Evolutionary conservation across 2,797 vertebrate genomes (phyloP).

Genomic region (Neosilurus hyrtlii): DNA sequence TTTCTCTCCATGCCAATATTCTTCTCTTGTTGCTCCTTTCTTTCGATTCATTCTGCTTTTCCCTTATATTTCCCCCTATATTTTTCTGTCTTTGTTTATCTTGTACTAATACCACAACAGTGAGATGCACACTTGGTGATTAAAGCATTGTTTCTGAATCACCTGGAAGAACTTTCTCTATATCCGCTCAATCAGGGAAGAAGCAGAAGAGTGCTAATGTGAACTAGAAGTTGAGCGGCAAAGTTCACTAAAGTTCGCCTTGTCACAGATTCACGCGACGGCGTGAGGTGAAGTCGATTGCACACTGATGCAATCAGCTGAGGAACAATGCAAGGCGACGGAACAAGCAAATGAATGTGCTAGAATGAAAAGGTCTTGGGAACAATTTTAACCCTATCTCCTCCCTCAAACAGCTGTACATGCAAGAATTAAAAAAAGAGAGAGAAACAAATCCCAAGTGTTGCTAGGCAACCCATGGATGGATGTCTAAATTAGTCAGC

Average conservation of each 20-base stretch:
- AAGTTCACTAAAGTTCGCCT: constrained; percentile 18
- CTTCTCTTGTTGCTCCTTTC: too few relatives aligned
- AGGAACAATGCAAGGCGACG: constrained; percentile 33
- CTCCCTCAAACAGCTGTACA: background rate
- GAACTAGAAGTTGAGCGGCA: background rate
- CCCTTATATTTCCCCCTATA: background rate
- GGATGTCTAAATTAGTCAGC: constrained; percentile 65
- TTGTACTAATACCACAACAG: background rate
- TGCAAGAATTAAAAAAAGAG: constrained; percentile 38
- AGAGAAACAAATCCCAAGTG: constrained; percentile 58
- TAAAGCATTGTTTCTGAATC: background rate
- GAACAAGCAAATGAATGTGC: constrained; percentile 33
- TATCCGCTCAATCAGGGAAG: background rate
- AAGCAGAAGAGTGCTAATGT: background rate
- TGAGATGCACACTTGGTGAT: background rate
- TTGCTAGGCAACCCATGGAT: constrained; percentile 65
- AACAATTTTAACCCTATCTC: constrained; percentile 15
- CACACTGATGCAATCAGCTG: constrained; percentile 34
- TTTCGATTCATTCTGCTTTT: background rate
- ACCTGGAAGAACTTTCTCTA: background rate
- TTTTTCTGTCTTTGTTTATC: background rate
- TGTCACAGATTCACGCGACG: background rate
- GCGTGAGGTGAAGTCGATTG: background rate
- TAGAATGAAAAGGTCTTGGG: constrained; percentile 18
- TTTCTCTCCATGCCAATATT: background rate